Conservation (phyloP, 1,140 invertebrate genomes). For the Euura lappo region DNA sequence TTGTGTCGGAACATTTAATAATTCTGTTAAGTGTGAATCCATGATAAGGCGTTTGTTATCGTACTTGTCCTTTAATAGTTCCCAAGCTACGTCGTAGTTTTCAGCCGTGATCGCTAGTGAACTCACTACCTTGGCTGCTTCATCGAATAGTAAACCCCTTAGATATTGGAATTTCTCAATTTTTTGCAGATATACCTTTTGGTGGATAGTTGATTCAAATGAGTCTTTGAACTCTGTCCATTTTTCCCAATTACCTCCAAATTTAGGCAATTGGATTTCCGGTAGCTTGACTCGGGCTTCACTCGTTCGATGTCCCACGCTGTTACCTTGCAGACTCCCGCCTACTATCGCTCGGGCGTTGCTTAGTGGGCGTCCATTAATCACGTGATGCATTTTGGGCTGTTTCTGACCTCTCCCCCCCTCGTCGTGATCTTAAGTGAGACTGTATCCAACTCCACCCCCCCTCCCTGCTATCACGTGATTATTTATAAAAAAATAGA, state of each 20-base stretch:
- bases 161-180: conserved; percentile 46
- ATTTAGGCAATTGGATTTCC: conserved; percentile 33
- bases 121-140: conserved; percentile 35
- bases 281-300: conserved; percentile 30
- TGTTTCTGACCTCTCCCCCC: too few relatives aligned
- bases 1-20: conserved; percentile 29
- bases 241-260: conserved; percentile 35
- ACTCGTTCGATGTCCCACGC: too few relatives aligned
- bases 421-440: too few relatives aligned
- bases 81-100: conserved; percentile 43
- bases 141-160: conserved; percentile 32
- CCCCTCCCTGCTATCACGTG: too few relatives aligned
- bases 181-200: conserved; percentile 26
- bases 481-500: too few relatives aligned
- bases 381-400: too few relatives aligned
- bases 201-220: conserved; percentile 40
- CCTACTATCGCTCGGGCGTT: too few relatives aligned
- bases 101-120: conserved; percentile 31
- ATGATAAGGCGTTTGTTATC: conserved; percentile 40
- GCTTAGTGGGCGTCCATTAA: too few relatives aligned
- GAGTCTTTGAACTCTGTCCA: conserved; percentile 44
- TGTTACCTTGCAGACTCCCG: too few relatives aligned
- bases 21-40: conserved; percentile 27
- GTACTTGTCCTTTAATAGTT: conserved; percentile 33
- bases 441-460: too few relatives aligned